Base-by-base conservation (phyloP, 2,113 vertebrate genomes). In the Otus sunia region DNA sequence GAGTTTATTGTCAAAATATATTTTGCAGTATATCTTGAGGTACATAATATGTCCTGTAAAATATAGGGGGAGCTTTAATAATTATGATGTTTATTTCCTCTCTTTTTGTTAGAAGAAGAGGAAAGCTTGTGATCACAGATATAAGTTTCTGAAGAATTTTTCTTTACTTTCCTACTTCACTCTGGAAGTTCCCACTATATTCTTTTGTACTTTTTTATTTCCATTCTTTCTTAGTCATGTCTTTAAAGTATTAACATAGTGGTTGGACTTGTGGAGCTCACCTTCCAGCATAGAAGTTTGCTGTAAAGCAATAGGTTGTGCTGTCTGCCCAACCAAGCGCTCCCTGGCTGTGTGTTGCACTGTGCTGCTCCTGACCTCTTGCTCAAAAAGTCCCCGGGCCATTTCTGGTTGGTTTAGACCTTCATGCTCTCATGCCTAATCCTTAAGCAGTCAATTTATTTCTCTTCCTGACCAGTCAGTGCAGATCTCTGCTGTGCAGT, bases 291-390 rank as follows among this genome's bases (percentile, higher is more conserved):
- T 3, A 34, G 55, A 21, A 62, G 15, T 43, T 73, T 50, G 17
- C 53, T 64, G 39, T 73, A 50, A 50, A 58, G 63, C 74, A 53
- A 2, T 5, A 23, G 22, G 17, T 80, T 64, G 17, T 86, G 52
- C 43, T 55, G 7, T 19, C 47, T 86, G 39, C 43, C 53, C 0
- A 0, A 16, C 55, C 5, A 5, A 69, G 39, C 1, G 2, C 26
- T 91, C 26, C 32, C 36, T 21, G 37, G 18, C 45, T 49, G 4
- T 19, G 3, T 37, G 21, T 68, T 67, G 58, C 45, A 1, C 45
- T 36, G 39, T 34, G 55, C 50, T 67, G 50, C 47, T 71, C 34
- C 47, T 76, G 50, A 29, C 29, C 69, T 60, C 62, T 59, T 80
- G 85, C 78, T 96, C 41, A 62, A 12, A 56, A 76, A n/a, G 15